Evolutionary conservation across 1,140 invertebrate genomes (phyloP).

Genomic region (Neodiprion pinetum): DNA sequence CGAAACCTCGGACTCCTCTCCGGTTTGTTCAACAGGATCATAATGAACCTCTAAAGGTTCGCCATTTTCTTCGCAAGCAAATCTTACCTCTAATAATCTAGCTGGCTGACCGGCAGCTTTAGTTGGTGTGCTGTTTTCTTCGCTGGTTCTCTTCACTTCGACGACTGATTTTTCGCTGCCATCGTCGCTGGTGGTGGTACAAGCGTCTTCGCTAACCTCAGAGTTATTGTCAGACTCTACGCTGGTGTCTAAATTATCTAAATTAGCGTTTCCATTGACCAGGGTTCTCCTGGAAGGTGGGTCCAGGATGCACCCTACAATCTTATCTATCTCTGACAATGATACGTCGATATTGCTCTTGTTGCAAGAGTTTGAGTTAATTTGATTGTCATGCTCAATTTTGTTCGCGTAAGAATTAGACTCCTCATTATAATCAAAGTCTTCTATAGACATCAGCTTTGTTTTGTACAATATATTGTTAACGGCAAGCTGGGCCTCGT

Average conservation of each 20-base stretch:
- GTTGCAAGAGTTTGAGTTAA: conserved; percentile 33
- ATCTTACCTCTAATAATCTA: conserved; percentile 40
- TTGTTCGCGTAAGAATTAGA: conserved; percentile 24
- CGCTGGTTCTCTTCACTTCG: conserved; percentile 21
- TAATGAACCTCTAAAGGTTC: conserved; percentile 29
- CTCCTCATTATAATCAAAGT: conserved; percentile 30
- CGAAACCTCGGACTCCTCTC: conserved; percentile 14
- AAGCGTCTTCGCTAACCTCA: conserved; percentile 38
- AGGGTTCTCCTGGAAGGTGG: conserved; percentile 39
- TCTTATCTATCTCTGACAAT: conserved; percentile 31
- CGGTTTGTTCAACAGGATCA: conserved; percentile 23
- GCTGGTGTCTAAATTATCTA: conserved; percentile 35
- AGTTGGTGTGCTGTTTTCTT: conserved; percentile 22
- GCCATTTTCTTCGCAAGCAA: conserved; percentile 31
- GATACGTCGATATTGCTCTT: conserved; percentile 36
- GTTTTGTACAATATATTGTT: conserved; percentile 46
- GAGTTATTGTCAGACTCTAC: conserved; percentile 38
- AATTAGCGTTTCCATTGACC: conserved; percentile 41
- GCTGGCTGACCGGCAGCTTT: conserved; percentile 24
- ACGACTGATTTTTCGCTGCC: conserved; percentile 40
- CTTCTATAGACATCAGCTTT: conserved; percentile 40
- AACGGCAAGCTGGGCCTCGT: conserved; percentile 32
- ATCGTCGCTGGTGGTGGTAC: conserved; percentile 37
- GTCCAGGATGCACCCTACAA: conserved; percentile 38
- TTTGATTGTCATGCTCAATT: conserved; percentile 38